Evolutionary conservation across 2,113 vertebrate genomes (phyloP).

Genomic region (Diadophis punctatus): DNA sequence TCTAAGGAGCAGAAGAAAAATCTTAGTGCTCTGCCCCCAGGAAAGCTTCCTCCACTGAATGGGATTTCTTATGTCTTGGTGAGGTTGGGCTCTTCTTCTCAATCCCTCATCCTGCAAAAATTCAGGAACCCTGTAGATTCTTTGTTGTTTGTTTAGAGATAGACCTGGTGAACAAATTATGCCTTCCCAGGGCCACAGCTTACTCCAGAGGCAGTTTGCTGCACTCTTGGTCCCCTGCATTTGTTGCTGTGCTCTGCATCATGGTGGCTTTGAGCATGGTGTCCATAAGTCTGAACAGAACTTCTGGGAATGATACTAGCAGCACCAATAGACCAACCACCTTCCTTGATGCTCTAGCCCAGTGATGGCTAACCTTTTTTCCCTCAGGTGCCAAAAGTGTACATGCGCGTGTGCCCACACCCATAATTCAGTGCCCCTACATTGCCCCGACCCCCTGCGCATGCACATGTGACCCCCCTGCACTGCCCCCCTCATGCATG

Average conservation of each 20-base stretch:
- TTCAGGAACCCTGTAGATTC: neutral
- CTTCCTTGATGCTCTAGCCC: neutral
- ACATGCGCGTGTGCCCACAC: too few species aligned
- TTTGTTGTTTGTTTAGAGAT: neutral
- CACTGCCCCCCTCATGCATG: too few species aligned
- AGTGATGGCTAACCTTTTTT: too few species aligned
- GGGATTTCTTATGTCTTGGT: neutral
- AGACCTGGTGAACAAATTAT: neutral
- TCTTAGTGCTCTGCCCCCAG: too few species aligned
- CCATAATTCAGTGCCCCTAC: too few species aligned
- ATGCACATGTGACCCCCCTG: too few species aligned
- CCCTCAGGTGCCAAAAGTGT: too few species aligned
- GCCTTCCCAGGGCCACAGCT: neutral
- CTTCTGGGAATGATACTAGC: neutral
- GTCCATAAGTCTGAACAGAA: neutral
- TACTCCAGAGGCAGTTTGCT: neutral
- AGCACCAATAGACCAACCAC: neutral
- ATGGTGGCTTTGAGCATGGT: too few species aligned
- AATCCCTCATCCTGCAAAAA: neutral
- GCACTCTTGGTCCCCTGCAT: neutral
- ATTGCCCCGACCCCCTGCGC: too few species aligned
- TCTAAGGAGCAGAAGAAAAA: too few species aligned
- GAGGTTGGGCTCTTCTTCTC: neutral
- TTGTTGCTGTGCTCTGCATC: neutral
- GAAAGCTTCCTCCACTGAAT: too few species aligned